Evolutionary conservation across 2,113 vertebrate species (phyloP), one percentile per base, ranked within the genome.

Genomic region (Urocolius indicus): DNA sequence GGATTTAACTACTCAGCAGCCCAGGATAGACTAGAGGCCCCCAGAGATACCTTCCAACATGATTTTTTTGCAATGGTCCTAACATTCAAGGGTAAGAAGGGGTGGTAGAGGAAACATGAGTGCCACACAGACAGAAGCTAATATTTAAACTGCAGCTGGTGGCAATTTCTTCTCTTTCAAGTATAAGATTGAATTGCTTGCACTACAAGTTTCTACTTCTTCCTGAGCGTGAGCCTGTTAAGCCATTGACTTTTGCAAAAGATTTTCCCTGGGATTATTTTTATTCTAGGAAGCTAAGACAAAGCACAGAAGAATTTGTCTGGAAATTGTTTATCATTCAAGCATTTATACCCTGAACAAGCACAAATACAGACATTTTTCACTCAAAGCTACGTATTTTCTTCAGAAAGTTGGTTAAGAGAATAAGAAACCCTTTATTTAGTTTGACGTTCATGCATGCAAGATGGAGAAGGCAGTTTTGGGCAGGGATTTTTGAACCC

Each of bases 401-500:
- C 51, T 59, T 20, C 54, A 22, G 23, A 83, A 89, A 46, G 43
- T n/a, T 57, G 48, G 45, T 55, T 24, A 48, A 66, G 5, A 87
- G 29, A 30, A 67, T 76, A 51, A 55, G 27, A 79, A 77, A 36
- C 12, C 3, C 24, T 38, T 84, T 61, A 51, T 48, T 87, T 61
- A 76, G 11, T n/a, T 75, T 46, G 29, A 87, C 12, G 48, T 27
- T 46, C 16, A 19, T 45, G 36, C 8, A 30, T 10, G 26, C 63
- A 72, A 72, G 23, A 61, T 0, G 5, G 41, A 55, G 27, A 59
- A 68, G 4, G n/a, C 58, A 4, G 32, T 69, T 82, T 43, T 2
- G 21, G 69, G 27, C 46, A 67, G 27, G n/a, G 48, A 84, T 93
- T 92, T 96, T 96, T 96, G 75, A 91, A 84, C 84, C 84, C 29